These are phyloP conservation scores for rat (Rattus norvegicus) DNA, from an alignment of 2,113 vertebrate genomes.

Conservation along the genomic window GRCr8 NC_086019.1:181491001-181491500, in stretches of 20 bases:
- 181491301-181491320: conserved; percentile 38
- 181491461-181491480: not conserved
- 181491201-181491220: not conserved
- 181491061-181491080: not conserved
- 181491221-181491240: not conserved
- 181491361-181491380: not conserved
- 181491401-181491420: not conserved
- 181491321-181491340: not conserved
- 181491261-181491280: conserved; percentile 18
- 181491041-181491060: not conserved
- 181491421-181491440: fast-evolving
- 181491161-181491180: not conserved
- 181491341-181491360: not conserved
- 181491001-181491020: not conserved
- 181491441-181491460: not conserved
- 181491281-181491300: not conserved
- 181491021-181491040: not conserved
- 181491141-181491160: not conserved
- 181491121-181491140: not conserved
- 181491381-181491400: not conserved
- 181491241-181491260: not conserved
- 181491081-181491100: not conserved
- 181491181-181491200: not conserved
- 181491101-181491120: not conserved
- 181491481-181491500: not conserved